phyloP scores from a whole-genome alignment of 1,140 invertebrate genomes.

The Camponotus vicinus region DNA sequence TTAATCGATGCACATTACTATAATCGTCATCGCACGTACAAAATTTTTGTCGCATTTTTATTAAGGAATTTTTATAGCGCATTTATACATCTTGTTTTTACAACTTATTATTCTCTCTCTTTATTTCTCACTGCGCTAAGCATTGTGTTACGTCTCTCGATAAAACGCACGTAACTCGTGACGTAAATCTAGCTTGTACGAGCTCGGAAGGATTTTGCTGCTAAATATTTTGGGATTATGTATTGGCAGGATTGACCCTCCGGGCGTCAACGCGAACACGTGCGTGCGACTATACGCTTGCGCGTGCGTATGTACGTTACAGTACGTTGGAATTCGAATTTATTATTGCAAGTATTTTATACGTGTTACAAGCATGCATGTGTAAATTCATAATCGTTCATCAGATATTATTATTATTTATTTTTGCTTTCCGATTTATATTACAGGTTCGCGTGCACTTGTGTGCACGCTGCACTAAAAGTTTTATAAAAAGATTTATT shows the following conservation, averaged over 20 bases:
- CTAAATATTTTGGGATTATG: conserved; percentile 71
- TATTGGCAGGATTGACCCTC: conserved; percentile 61
- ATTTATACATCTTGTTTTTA: conserved; percentile 22
- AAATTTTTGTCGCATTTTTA: too few species aligned
- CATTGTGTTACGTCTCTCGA: background rate
- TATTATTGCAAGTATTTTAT: background rate
- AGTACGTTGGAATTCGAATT: conserved; percentile 1
- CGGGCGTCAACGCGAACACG: background rate
- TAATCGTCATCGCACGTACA: too few species aligned
- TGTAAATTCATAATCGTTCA: background rate
- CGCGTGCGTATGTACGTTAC: background rate
- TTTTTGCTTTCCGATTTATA: background rate
- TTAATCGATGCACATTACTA: too few species aligned
- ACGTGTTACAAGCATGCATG: background rate
- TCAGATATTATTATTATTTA: background rate
- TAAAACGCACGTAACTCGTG: conserved; percentile 31
- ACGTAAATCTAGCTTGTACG: conserved; percentile 46
- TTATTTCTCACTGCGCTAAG: conserved; percentile 38
- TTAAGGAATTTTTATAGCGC: too few species aligned
- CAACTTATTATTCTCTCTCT: conserved; percentile 28
- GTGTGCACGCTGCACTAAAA: too few species aligned
- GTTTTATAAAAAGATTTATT: too few species aligned
- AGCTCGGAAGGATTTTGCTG: conserved; percentile 29
- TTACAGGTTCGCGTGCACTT: too few species aligned
- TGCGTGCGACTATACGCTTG: background rate